phyloP scores from a whole-genome alignment of 2,888 invertebrate species.

The Apoda limacodes region DNA sequence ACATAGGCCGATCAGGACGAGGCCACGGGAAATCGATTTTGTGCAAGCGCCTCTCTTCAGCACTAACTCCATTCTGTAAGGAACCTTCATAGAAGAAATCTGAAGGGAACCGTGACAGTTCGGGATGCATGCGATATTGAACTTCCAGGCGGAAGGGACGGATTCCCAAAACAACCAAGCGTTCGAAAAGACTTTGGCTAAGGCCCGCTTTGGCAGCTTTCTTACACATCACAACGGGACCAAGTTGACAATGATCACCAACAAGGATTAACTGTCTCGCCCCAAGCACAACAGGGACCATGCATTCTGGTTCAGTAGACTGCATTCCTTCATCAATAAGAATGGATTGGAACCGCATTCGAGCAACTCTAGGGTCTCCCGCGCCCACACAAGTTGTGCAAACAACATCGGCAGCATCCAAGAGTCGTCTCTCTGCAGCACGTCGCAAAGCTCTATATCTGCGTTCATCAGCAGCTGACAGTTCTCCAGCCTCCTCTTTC shows the following conservation, averaged over 20 bases:
- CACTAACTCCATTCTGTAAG: slow-evolving; percentile 98
- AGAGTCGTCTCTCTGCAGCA: slow-evolving; percentile 88
- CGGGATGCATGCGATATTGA: slow-evolving; percentile 99
- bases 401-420: slow-evolving; percentile 98
- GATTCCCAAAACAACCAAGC: slow-evolving; percentile 96
- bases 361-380: slow-evolving; percentile 93
- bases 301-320: slow-evolving; percentile 97
- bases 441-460: slow-evolving; percentile 92
- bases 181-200: slow-evolving; percentile 96
- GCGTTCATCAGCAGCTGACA: slow-evolving; percentile 95
- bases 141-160: slow-evolving; percentile 96
- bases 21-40: slow-evolving; percentile 99
- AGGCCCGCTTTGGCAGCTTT: slow-evolving; percentile 97
- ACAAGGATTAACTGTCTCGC: slow-evolving; percentile 97
- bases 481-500: slow-evolving; percentile 98
- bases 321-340: slow-evolving; percentile 98
- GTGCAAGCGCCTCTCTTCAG: slow-evolving; percentile 89
- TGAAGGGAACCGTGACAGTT: slow-evolving; percentile 96
- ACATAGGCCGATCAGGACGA: slow-evolving; percentile 95
- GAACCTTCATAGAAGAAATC: slow-evolving; percentile 99
- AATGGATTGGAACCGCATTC: slow-evolving; percentile 95
- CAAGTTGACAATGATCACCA: slow-evolving; percentile 98
- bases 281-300: slow-evolving; percentile 98
- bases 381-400: slow-evolving; percentile 99
- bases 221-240: slow-evolving; percentile 99